Evolutionary conservation across 2,113 vertebrate genomes (phyloP).

Genomic region (Mola mola): DNA sequence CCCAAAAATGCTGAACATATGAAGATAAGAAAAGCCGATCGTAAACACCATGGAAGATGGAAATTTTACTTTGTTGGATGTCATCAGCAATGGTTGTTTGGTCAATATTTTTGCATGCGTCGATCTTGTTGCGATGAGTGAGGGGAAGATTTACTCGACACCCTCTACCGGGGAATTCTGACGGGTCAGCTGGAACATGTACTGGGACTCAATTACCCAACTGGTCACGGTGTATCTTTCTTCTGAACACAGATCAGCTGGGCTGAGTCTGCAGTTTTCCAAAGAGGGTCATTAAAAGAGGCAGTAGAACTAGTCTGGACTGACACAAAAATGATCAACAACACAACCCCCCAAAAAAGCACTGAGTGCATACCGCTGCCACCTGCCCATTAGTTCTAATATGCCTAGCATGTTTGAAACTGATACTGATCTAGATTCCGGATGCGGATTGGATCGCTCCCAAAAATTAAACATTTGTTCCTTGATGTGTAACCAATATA

Average conservation of each 20-base stretch:
- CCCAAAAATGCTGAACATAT: neutral
- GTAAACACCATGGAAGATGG: neutral
- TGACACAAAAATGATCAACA: too few relatives aligned
- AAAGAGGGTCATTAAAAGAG: constrained; percentile 50
- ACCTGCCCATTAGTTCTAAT: too few relatives aligned
- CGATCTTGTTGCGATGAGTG: constrained; percentile 29
- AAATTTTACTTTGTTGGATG: neutral
- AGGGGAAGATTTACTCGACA: constrained; percentile 41
- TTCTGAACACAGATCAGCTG: constrained; percentile 50
- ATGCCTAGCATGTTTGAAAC: too few relatives aligned
- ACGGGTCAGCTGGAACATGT: constrained; percentile 57
- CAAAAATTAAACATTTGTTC: too few relatives aligned
- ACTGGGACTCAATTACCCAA: constrained; percentile 60
- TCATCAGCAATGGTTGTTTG: constrained; percentile 7
- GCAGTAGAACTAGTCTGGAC: constrained; percentile 9
- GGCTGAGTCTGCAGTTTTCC: constrained; percentile 44
- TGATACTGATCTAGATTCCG: too few relatives aligned
- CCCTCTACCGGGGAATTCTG: constrained; percentile 48
- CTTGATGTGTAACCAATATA: too few relatives aligned
- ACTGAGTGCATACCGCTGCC: too few relatives aligned
- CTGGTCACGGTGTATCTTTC: constrained; percentile 59
- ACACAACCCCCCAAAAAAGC: too few relatives aligned
- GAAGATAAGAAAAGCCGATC: neutral
- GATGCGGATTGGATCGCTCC: too few relatives aligned
- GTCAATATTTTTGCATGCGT: constrained; percentile 13